phyloP scores from a whole-genome alignment of 1,140 invertebrate species.

The Cydia pomonella region DNA sequence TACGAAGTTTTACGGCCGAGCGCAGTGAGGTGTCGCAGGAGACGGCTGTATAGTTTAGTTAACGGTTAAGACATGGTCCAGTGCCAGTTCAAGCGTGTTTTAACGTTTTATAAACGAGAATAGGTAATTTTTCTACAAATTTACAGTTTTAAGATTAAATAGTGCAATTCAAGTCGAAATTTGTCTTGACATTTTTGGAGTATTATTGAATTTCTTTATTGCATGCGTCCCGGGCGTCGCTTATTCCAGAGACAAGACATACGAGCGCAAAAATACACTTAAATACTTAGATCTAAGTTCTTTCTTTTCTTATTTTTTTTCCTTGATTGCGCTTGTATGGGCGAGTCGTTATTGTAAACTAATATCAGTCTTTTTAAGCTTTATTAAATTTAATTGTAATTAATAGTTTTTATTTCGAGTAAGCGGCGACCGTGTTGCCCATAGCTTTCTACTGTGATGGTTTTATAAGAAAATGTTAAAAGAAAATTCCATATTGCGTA shows the following conservation, averaged over 20 bases:
- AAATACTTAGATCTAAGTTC: background rate
- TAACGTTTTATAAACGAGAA: constrained; percentile 23
- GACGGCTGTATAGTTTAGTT: constrained; percentile 3
- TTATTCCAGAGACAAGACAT: background rate
- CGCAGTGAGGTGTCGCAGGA: background rate
- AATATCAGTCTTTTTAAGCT: constrained; percentile 26
- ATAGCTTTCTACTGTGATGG: constrained; percentile 38
- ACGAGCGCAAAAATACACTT: background rate
- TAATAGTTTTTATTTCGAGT: constrained; percentile 8
- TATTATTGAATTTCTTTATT: constrained; percentile 25
- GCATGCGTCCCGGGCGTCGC: constrained; percentile 20
- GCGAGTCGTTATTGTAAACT: constrained; percentile 11
- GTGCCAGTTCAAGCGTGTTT: constrained; percentile 13
- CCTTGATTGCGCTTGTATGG: background rate
- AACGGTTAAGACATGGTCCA: constrained; percentile 3
- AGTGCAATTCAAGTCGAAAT: constrained; percentile 30
- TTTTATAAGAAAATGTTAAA: constrained; percentile 38
- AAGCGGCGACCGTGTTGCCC: background rate
- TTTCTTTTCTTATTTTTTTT: constrained; percentile 8
- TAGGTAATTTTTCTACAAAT: constrained; percentile 33
- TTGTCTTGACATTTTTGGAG: constrained; percentile 30
- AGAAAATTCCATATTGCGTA: constrained; percentile 40
- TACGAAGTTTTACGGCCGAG: background rate
- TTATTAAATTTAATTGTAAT: constrained; percentile 16
- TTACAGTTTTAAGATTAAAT: constrained; percentile 28